phyloP scores from a whole-genome alignment of 1,140 invertebrate species.

The Grapholita molesta region DNA sequence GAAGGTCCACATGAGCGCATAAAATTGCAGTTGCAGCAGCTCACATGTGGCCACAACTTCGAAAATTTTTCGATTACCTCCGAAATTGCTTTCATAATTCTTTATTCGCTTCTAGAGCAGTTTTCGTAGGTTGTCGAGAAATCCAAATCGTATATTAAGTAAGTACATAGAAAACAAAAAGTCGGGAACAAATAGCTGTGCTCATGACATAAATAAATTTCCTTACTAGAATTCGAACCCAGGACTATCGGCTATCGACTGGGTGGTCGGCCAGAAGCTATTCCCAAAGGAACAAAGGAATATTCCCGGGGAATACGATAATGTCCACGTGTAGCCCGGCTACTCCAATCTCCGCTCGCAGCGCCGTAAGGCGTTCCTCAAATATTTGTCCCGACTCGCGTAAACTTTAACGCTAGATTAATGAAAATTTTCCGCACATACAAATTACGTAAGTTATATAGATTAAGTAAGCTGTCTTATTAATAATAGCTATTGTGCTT shows the following conservation, averaged over 20 bases:
- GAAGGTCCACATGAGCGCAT: not conserved
- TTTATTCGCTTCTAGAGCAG: not conserved
- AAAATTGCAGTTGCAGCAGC: not conserved
- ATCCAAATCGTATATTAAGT: too few species aligned
- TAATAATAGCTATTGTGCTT: too few species aligned
- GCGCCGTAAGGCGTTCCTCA: not conserved
- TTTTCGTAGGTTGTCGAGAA: too few species aligned
- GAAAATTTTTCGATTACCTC: not conserved
- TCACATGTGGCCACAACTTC: not conserved
- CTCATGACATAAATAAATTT: too few species aligned
- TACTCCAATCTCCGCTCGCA: not conserved
- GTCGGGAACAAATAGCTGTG: too few species aligned
- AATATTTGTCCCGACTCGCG: not conserved
- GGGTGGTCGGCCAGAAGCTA: too few species aligned
- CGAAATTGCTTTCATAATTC: not conserved
- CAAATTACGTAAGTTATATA: not conserved
- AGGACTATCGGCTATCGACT: too few species aligned
- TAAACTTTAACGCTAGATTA: not conserved
- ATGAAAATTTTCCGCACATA: not conserved
- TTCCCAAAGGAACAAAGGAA: not conserved
- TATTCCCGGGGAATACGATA: not conserved
- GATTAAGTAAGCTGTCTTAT: not conserved
- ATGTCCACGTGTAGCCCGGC: not conserved
- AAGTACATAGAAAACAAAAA: too few species aligned
- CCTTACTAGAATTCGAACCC: too few species aligned